Evolutionary conservation across 2,797 vertebrate genomes (phyloP), one percentile per base, ranked within the genome.

Genomic region (Cyprinella venusta): DNA sequence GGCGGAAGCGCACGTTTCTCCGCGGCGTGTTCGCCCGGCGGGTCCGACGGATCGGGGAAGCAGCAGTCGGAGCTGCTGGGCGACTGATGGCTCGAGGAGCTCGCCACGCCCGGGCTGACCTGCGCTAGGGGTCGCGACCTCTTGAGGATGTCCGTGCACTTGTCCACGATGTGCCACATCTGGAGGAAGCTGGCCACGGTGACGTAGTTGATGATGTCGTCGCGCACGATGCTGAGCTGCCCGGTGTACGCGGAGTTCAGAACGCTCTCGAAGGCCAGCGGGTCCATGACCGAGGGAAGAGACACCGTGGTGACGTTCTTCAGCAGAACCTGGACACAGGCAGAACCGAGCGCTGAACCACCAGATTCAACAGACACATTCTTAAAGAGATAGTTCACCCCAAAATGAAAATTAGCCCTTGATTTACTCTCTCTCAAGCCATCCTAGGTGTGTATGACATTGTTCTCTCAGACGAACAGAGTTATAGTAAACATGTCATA

Each of bases 131-230:
- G 86, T 82, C 95, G 90, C 1, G 94, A 89, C 82, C 95, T 86
- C 45, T 96, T 96, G 0, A 98, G 94, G 87, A 98, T 96, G 91
- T 98, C 97, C 0, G 97, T 98, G 92, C 97, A 98, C 87, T 97
- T 98, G 89, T 99, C 97, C 82, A 99, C 97, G 0, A 99, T 97
- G 91, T 99, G 97, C 97, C 97, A 99, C 97, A 99, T 98, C 91
- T 99, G 97, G 0, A 99, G 96, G 87, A 98, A 97, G 71, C 97
- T 98, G 33, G 97, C 97, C 88, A 99, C 97, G 0, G 97, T 98
- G 84, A 98, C 92, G 26, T 97, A 97, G 93, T 97, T 97, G 72
- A 98, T 96, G 2, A 99, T 85, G 86, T 98, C 97, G 0, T 96
- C 96, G 0, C 96, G 94, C 0, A 96, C 94, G 64, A 98, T 97